phyloP scores from a whole-genome alignment of 2,113 vertebrate species.

The Salvelinus namaycush region DNA sequence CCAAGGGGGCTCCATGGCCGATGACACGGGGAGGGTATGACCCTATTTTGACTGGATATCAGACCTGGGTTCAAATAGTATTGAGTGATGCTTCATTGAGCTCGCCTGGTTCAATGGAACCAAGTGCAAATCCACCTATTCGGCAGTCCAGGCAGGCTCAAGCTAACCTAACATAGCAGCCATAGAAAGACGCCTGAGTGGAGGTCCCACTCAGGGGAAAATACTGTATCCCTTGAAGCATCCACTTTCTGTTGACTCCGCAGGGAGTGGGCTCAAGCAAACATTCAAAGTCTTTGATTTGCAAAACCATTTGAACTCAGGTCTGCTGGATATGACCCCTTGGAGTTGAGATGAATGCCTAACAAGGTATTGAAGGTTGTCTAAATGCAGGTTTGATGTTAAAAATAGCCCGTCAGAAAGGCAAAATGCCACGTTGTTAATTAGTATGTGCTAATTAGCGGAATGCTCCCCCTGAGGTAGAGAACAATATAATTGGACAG shows the following conservation, averaged over 20 bases:
- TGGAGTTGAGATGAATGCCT: conserved; percentile 23
- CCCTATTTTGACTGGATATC: not conserved
- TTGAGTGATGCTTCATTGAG: too few relatives aligned
- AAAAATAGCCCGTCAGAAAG: conserved; percentile 12
- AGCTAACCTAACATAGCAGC: too few relatives aligned
- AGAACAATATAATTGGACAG: conserved; percentile 56
- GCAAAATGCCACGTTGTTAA: conserved; percentile 22
- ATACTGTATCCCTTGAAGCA: too few relatives aligned
- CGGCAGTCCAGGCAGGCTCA: too few relatives aligned
- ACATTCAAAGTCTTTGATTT: too few relatives aligned
- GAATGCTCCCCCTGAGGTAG: conserved; percentile 42
- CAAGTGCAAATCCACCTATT: too few relatives aligned
- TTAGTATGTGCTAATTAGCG: conserved; percentile 35
- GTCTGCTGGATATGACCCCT: not conserved
- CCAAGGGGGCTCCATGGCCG: conserved; percentile 71
- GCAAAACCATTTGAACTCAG: conserved; percentile 2
- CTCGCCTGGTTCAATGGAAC: too few relatives aligned
- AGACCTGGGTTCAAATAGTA: too few relatives aligned
- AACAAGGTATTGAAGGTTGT: conserved; percentile 32
- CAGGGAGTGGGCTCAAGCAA: too few relatives aligned
- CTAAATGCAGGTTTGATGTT: conserved; percentile 28
- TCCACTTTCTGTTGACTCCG: too few relatives aligned
- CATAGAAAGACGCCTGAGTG: too few relatives aligned
- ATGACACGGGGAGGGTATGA: conserved; percentile 86
- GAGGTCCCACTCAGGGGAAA: too few relatives aligned